A percentile compares a stretch with the other conserved stretches of the same genome.
phyloP scores from a whole-genome alignment of 1,140 invertebrate genomes.

The Heliconius eleuchia region DNA sequence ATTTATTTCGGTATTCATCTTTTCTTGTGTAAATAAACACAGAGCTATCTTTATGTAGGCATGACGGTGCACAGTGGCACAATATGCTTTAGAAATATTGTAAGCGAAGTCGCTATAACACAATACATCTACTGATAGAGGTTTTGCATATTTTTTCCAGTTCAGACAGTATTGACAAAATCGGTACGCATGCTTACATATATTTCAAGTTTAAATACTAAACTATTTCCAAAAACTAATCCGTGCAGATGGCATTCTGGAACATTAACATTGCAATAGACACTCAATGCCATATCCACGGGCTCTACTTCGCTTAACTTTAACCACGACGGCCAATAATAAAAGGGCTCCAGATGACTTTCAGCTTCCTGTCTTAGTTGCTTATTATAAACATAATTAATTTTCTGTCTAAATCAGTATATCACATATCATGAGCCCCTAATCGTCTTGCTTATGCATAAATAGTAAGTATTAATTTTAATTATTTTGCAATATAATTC shows the following conservation, averaged over 20 bases:
- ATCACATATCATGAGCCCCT: neutral
- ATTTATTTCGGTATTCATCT: constrained; percentile 64
- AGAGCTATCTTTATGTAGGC: constrained; percentile 66
- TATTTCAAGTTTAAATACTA: constrained; percentile 37
- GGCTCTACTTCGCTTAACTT: constrained; percentile 18
- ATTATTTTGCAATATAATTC: constrained; percentile 6
- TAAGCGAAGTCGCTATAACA: constrained; percentile 52
- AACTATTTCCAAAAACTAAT: constrained; percentile 24
- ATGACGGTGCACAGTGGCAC: constrained; percentile 68
- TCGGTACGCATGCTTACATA: constrained; percentile 76
- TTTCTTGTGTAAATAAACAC: constrained; percentile 58
- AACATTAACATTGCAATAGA: neutral
- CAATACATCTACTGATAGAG: constrained; percentile 53
- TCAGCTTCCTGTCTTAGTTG: neutral
- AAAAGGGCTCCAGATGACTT: neutral
- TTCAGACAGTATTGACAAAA: constrained; percentile 71
- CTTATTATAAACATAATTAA: too few species aligned
- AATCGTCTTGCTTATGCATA: neutral
- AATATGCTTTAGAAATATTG: constrained; percentile 62
- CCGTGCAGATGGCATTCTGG: constrained; percentile 30
- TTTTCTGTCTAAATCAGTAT: neutral
- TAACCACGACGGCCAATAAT: neutral
- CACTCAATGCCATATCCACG: constrained; percentile 26
- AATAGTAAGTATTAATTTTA: neutral
- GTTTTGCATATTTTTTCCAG: constrained; percentile 72